Base-by-base conservation (phyloP, 2,888 invertebrate genomes). In the Villa cingulata region DNA sequence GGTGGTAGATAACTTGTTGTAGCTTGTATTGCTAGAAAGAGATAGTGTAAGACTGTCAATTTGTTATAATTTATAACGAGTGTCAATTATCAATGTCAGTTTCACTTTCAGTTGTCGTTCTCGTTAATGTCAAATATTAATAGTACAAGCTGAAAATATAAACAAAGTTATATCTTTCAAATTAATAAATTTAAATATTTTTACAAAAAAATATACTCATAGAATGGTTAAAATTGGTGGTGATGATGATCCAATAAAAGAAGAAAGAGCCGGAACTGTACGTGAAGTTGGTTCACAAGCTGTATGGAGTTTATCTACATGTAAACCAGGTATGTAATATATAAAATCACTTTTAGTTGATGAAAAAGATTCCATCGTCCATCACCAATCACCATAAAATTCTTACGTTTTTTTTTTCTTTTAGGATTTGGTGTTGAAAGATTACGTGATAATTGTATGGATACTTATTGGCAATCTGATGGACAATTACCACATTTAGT, bases 391-490 rank as follows among this genome's bases (percentile, higher is more conserved):
- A 10, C 12, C 12, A 10, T 34, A 9, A 4, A 34, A 3, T 34
- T 34, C 12, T 34, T 15, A 15, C 7, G 23, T 23, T 36, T 36
- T 6, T 16, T 36, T 36, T 36, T 16, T 36, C 4, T n/a, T 36
- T 36, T 1, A 87, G 96, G 97, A 40, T 97, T 95, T 73, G 98
- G 98, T 4, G 95, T 99, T 5, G 92, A 96, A 62, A 96, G 97
- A 63, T 70, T 98, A 38, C 73, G 96, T 54, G 95, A 97, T 68
- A 90, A 94, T 63, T 87, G 89, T 53, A 84, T 89, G 69, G 98
- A 98, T 57, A 94, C 95, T 4, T 98, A 96, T 66, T 98, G 98
- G 98, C 98, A 98, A 66, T 97, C 96, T 0, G 98, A 99, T 70
- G 98, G 98, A 0, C 96, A 96, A 57, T 76, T 98, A 52, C 98